Evolutionary conservation across 2,888 invertebrate species (phyloP).

Genomic region (Acanthopleura granulata): DNA sequence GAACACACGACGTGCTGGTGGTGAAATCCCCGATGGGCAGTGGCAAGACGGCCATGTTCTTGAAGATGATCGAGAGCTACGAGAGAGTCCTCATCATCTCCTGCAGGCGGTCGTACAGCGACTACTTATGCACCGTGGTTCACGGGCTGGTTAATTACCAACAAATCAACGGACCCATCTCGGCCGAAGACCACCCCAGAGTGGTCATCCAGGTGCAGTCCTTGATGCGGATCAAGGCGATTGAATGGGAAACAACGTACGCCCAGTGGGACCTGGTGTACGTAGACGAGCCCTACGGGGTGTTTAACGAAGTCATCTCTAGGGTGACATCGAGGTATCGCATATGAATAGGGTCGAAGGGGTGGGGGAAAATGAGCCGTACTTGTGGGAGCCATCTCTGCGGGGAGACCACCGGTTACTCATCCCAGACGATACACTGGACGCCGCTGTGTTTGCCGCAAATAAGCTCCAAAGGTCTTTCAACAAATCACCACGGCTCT

Average conservation of each 20-base stretch:
- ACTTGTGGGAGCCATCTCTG: too few species aligned
- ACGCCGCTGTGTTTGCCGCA: too few species aligned
- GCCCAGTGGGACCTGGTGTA: conserved; percentile 3
- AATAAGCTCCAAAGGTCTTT: too few species aligned
- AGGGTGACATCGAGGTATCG: too few species aligned
- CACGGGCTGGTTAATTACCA: background rate
- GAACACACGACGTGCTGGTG: too few species aligned
- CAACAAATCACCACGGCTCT: too few species aligned
- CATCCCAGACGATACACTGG: too few species aligned
- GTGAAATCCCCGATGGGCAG: background rate
- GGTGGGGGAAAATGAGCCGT: too few species aligned
- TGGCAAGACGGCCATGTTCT: background rate
- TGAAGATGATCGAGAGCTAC: background rate
- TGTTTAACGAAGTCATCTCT: background rate
- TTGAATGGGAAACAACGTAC: background rate
- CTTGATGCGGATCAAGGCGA: background rate
- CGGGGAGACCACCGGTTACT: too few species aligned
- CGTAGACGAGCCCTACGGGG: background rate
- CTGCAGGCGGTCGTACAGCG: background rate
- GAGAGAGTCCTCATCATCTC: background rate
- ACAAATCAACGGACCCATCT: background rate
- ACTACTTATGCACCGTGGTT: background rate
- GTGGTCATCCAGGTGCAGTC: background rate
- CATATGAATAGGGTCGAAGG: too few species aligned
- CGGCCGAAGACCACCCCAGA: background rate